Conservation (phyloP, 2,888 invertebrate species). For the Drosophila niveifrons region DNA sequence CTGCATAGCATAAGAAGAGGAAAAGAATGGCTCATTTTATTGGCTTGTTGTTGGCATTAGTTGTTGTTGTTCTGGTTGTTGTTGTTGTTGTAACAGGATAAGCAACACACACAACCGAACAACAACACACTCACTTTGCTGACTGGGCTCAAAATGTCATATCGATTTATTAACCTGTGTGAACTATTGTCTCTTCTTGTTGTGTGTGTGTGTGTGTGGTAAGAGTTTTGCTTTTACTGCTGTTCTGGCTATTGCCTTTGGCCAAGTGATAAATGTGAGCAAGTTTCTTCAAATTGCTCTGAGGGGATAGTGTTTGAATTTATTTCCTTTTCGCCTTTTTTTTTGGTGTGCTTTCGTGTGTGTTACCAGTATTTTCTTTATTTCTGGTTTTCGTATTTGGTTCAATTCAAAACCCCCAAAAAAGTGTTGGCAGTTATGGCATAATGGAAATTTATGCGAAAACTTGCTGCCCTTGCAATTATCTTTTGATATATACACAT, state of each 20-base stretch:
- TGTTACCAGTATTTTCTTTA: slow-evolving; percentile 33
- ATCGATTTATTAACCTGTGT: slow-evolving; percentile 83
- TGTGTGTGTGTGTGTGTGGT: neutral
- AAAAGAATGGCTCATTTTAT: slow-evolving; percentile 76
- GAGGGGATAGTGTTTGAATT: slow-evolving; percentile 71
- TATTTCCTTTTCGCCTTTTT: slow-evolving; percentile 58
- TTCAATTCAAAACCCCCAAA: slow-evolving; percentile 26
- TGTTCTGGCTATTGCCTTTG: slow-evolving; percentile 9
- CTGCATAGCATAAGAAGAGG: slow-evolving; percentile 21
- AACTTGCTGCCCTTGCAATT: slow-evolving; percentile 69
- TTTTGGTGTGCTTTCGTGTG: neutral
- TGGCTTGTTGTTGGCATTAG: slow-evolving; percentile 63
- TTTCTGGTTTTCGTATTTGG: slow-evolving; percentile 12
- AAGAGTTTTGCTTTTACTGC: slow-evolving; percentile 9
- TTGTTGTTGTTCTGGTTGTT: slow-evolving; percentile 1
- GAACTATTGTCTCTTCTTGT: slow-evolving; percentile 67
- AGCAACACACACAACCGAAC: slow-evolving; percentile 19
- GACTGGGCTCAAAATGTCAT: slow-evolving; percentile 72
- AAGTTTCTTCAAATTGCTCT: slow-evolving; percentile 72
- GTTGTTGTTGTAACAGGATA: slow-evolving; percentile 8
- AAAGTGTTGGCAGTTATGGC: slow-evolving; percentile 64
- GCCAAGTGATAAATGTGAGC: slow-evolving; percentile 67
- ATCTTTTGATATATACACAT: slow-evolving; percentile 65
- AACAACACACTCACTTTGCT: slow-evolving; percentile 6
- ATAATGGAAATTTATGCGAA: slow-evolving; percentile 77